phyloP scores from a whole-genome alignment of 2,888 invertebrate genomes.

The Ormia ochracea region DNA sequence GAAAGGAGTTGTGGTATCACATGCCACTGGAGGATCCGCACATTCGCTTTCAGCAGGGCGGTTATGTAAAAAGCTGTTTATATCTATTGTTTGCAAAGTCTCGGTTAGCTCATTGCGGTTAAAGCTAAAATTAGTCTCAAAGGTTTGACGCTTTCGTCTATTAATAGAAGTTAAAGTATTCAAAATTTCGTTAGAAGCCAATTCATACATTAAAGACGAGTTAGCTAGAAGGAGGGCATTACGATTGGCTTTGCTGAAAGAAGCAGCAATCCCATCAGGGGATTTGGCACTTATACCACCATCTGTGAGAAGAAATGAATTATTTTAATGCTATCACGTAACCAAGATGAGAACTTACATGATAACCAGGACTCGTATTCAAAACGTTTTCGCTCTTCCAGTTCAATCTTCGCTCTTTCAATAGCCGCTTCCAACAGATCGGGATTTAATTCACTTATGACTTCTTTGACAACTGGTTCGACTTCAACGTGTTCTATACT shows the following conservation, averaged over 20 bases:
- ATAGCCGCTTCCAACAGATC: slow-evolving; percentile 86
- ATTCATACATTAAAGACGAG: slow-evolving; percentile 89
- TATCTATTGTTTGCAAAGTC: slow-evolving; percentile 87
- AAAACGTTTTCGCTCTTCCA: slow-evolving; percentile 85
- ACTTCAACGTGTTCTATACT: slow-evolving; percentile 72
- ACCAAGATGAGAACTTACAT: slow-evolving; percentile 78
- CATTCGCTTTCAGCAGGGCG: slow-evolving; percentile 76
- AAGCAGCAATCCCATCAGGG: slow-evolving; percentile 90
- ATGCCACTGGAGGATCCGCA: slow-evolving; percentile 83
- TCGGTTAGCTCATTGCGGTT: slow-evolving; percentile 84
- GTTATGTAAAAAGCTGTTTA: slow-evolving; percentile 83
- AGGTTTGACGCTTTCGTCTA: slow-evolving; percentile 85
- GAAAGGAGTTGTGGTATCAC: slow-evolving; percentile 84
- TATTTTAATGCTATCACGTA: neutral
- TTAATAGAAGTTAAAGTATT: slow-evolving; percentile 79
- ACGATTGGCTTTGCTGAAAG: slow-evolving; percentile 92
- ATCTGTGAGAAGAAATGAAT: slow-evolving; percentile 76
- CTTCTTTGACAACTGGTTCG: slow-evolving; percentile 75
- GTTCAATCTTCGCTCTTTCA: slow-evolving; percentile 86
- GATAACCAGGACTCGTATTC: slow-evolving; percentile 89
- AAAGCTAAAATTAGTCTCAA: slow-evolving; percentile 80
- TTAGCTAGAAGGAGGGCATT: slow-evolving; percentile 90
- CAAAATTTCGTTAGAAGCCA: slow-evolving; percentile 90
- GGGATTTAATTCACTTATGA: slow-evolving; percentile 83
- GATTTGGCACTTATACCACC: slow-evolving; percentile 91